Evolutionary conservation across 2,113 vertebrate genomes (phyloP), one percentile per base, ranked within the genome.

Genomic region (Otis tarda): DNA sequence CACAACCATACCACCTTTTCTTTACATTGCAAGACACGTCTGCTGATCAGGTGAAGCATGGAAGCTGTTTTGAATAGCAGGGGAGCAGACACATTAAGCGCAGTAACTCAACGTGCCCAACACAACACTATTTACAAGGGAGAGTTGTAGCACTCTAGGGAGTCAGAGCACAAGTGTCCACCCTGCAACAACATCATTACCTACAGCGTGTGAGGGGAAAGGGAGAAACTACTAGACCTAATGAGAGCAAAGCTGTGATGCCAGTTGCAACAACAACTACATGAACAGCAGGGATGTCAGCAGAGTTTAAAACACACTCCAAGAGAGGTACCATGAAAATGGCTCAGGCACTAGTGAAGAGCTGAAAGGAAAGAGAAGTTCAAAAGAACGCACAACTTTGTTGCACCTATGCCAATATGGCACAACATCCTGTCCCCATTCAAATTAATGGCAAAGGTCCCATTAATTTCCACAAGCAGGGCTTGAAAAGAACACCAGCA

Each of bases 401-500:
- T 90, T 92, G 64, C 96, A 89, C 56, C 80, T 93, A 88, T 95
- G 96, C 95, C 96, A 95, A 19, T 63, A 87, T 33, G 16, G 93
- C 86, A 93, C 83, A 89, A 97, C 90, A 95, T 97, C 91, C 92
- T 96, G 96, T 93, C 82, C 73, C 41, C 49, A 21, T 80, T 85
- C 37, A 80, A 77, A 94, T 74, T 80, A 83, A 90, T 96, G 95
- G 96, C 96, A 95, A 95, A 87, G 92, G 56, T 97, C 95, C 96
- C 90, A 65, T 71, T 94, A 93, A 92, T 96, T 97, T 96, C 95
- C 95, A 24, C 81, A 56, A 68, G 45, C 76, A 57, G 39, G 28
- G 52, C 24, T 73, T 94, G 86, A 85, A 92, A 94, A 85, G 82
- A 95, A 83, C 33, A 89, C 39, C 45, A 89, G 43, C 2, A 6